These are phyloP conservation scores for Cuniculus paca DNA, from an alignment of 2,797 vertebrate species.

Conservation along the genomic window DNA sequence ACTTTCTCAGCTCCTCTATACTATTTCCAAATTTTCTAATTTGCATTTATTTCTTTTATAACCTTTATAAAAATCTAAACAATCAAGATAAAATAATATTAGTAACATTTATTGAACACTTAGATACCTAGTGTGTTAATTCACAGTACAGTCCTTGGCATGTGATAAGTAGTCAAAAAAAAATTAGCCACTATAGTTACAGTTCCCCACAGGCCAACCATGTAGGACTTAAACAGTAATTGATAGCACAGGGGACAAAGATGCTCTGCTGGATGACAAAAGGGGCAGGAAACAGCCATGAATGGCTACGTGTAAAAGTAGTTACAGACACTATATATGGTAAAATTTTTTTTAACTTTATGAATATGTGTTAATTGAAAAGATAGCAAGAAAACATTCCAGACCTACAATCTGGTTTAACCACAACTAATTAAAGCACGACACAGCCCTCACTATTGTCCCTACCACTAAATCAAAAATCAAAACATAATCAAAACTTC, in stretches of 20 bases:
- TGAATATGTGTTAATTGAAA: neutral
- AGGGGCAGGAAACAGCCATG: neutral
- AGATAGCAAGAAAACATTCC: neutral
- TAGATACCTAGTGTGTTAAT: neutral
- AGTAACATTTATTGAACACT: neutral
- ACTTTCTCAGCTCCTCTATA: neutral
- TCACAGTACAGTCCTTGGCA: neutral
- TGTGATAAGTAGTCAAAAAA: neutral
- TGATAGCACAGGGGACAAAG: neutral
- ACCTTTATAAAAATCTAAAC: conserved; percentile 26
- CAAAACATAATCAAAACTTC: neutral
- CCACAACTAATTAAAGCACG: neutral
- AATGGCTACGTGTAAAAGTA: neutral
- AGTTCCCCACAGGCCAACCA: neutral
- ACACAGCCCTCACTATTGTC: neutral
- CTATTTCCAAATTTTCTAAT: conserved; percentile 30
- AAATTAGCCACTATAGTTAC: neutral
- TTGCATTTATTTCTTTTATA: conserved; percentile 4
- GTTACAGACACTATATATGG: neutral
- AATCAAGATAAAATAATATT: neutral
- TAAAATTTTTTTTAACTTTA: neutral
- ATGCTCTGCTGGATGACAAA: neutral
- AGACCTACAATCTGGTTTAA: neutral
- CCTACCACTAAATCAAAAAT: neutral
- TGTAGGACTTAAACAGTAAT: neutral